Percentiles rank a stretch among this genome's conserved stretches.
phyloP scores from a whole-genome alignment of 1,140 invertebrate genomes.

The Drosophila sechellia region DNA sequence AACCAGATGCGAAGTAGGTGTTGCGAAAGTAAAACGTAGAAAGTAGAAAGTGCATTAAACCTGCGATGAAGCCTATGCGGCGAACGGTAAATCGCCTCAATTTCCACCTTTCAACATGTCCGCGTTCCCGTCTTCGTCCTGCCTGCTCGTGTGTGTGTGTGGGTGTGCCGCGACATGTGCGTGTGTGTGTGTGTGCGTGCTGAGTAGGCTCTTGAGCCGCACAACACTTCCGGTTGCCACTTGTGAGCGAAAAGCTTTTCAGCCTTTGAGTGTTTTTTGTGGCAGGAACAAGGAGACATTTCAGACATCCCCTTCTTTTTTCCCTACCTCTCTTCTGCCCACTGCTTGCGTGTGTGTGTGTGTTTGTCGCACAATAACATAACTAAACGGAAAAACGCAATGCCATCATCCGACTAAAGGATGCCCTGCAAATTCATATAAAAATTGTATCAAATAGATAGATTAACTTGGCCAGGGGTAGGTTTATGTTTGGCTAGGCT shows the following conservation, averaged over 20 bases:
- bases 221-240: constrained; percentile 82
- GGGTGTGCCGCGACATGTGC: constrained; percentile 10
- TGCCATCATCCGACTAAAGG: background rate
- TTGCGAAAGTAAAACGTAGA: background rate
- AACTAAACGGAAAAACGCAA: constrained; percentile 5
- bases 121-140: constrained; percentile 19
- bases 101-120: constrained; percentile 81
- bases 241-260: constrained; percentile 79
- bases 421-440: background rate
- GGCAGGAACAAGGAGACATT: constrained; percentile 57
- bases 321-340: background rate
- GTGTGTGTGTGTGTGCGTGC: constrained; percentile 47
- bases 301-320: constrained; percentile 24
- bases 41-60: constrained; percentile 39
- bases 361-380: constrained; percentile 34
- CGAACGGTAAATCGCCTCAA: constrained; percentile 73
- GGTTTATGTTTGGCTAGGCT: too few species aligned
- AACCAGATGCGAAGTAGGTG: too few species aligned
- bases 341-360: constrained; percentile 2
- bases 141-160: constrained; percentile 16
- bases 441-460: background rate
- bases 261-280: constrained; percentile 74
- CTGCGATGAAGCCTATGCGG: constrained; percentile 53
- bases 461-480: too few species aligned
- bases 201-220: constrained; percentile 75